Evolutionary conservation across 2,797 vertebrate species (phyloP).

Genomic region (Bryconaethiops microstoma): DNA sequence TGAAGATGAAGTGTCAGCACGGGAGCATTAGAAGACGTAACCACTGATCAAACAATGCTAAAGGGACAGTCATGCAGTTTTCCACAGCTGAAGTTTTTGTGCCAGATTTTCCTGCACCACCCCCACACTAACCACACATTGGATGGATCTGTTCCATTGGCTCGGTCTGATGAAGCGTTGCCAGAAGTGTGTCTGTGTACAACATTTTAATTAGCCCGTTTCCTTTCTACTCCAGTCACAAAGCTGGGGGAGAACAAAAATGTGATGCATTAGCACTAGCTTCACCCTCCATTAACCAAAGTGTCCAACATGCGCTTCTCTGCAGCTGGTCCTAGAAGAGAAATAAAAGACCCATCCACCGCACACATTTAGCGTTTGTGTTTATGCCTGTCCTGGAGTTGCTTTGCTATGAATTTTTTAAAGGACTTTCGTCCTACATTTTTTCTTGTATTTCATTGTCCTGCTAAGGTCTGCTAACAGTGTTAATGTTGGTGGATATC

Average conservation of each 20-base stretch:
- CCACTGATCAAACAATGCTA: neutral
- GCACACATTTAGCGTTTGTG: neutral
- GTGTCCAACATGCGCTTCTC: conserved; percentile 28
- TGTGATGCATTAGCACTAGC: conserved; percentile 42
- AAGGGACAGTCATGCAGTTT: neutral
- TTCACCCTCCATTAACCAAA: conserved; percentile 41
- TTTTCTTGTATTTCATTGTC: neutral
- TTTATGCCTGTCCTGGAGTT: neutral
- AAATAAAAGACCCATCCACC: neutral
- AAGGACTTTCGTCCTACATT: neutral
- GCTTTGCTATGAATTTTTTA: too few species aligned
- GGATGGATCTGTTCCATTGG: conserved; percentile 32
- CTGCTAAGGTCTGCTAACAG: too few species aligned
- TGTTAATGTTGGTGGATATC: too few species aligned
- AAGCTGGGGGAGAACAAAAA: conserved; percentile 41
- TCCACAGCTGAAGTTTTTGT: neutral
- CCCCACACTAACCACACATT: conserved; percentile 38
- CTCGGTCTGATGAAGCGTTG: conserved; percentile 40
- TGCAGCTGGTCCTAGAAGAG: conserved; percentile 24
- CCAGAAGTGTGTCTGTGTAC: conserved; percentile 51
- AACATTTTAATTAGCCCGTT: conserved; percentile 55
- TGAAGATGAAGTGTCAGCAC: neutral
- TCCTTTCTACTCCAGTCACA: conserved; percentile 38
- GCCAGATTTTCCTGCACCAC: conserved; percentile 1
- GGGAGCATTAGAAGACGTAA: neutral